Base-by-base conservation (phyloP, 2,888 invertebrate species). In the Steinernema scapterisci region DNA sequence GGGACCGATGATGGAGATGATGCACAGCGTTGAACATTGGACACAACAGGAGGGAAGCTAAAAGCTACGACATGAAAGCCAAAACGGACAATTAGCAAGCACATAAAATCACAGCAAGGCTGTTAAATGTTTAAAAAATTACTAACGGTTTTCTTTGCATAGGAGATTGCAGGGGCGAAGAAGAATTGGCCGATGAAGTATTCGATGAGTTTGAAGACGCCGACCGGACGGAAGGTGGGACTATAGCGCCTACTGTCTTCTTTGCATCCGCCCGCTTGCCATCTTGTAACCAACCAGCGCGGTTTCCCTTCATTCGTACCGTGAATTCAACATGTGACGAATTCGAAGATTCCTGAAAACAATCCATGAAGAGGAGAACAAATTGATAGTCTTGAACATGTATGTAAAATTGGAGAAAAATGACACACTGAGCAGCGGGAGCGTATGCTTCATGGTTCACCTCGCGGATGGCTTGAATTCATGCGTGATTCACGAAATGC, bases 11-110 rank as follows among this genome's bases (percentile, higher is more conserved):
- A 25, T 1, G 73, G 25, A n/a, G 75, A 19, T 7, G 75, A 75
- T 16, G 73, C 21, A 44, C 73, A 75, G 25, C 75, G 75, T 19
- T 72, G 74, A 11, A 74, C 74, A 72, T 72, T 74, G n/a, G 71
- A 71, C 51, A 25, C 75, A 52, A 73, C 27, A 52, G 54, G 54
- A 52, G 71, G 54, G 51, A 71, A 27, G 74, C 74, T 43, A 71
- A 71, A 31, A 74, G 70, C 52, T 71, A 71, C 11, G 48, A 52
- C 16, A 71, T 74, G 16, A 71, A 27, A 27, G 25, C 31, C 0
- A 48, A 43, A 1, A 71, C 72, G 9, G 70, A 63, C 63, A 63
- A 63, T n/a, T 2, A 48, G 7, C n/a, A 48, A 48, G 27, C 31
- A 31, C 1, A 31, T 16, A 31, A 63, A 27, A 63, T 6, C 21